Conservation (phyloP, 2,113 vertebrate genomes). For the Coturnix japonica region DNA sequence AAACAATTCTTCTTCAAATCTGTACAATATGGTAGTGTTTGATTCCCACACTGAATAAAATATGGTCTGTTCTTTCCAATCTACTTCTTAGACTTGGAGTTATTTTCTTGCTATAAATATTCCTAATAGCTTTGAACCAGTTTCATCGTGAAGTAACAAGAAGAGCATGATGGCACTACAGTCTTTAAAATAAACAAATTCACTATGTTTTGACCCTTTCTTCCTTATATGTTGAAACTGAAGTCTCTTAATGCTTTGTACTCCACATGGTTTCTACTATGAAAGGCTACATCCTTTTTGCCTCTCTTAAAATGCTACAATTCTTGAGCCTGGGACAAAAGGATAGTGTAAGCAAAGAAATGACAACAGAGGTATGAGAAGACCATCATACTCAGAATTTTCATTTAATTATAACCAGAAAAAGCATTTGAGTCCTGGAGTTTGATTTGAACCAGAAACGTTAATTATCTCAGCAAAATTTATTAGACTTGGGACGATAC, state of each 20-base stretch:
- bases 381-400: not conserved
- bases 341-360: not conserved
- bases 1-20: constrained; percentile 25
- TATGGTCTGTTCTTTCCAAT: not conserved
- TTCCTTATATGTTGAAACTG: not conserved
- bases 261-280: not conserved
- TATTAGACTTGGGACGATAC: not conserved
- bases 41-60: constrained; percentile 61
- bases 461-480: not conserved
- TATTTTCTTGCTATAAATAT: constrained; percentile 42
- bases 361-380: not conserved
- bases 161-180: not conserved
- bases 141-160: not conserved
- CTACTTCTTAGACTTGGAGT: constrained; percentile 21
- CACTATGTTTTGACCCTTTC: not conserved
- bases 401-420: not conserved
- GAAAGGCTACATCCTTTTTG: not conserved
- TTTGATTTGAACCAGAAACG: not conserved
- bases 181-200: not conserved
- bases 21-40: constrained; percentile 26
- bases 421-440: not conserved
- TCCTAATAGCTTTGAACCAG: not conserved
- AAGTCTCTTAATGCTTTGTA: not conserved
- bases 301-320: not conserved
- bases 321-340: not conserved